These are phyloP conservation scores for Argopecten irradians DNA, from an alignment of 1,140 invertebrate species.

Conservation along the genomic window DNA sequence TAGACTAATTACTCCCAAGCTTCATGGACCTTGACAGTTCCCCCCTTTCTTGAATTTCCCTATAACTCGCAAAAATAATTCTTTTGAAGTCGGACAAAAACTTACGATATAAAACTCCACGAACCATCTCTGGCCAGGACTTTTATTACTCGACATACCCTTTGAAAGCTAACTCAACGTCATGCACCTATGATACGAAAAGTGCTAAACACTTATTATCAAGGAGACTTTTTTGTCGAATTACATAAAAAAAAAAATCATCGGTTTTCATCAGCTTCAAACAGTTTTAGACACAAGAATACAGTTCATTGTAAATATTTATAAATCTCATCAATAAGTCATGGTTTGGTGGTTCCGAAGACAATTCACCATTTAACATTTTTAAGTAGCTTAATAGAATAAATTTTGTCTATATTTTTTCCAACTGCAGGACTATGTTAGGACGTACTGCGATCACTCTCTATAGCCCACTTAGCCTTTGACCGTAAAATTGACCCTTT, in stretches of 20 bases:
- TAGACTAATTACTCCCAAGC: constrained; percentile 32
- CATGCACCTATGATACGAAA: constrained; percentile 6
- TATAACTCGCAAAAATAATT: not conserved
- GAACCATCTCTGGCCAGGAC: constrained; percentile 31
- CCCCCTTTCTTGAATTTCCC: not conserved
- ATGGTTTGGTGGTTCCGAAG: not conserved
- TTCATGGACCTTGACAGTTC: constrained; percentile 37
- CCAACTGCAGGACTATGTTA: no score
- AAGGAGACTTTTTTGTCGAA: not conserved
- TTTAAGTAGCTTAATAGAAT: not conserved
- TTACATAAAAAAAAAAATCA: not conserved
- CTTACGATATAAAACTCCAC: constrained; percentile 40
- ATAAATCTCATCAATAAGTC: constrained; percentile 34
- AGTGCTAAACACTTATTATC: not conserved
- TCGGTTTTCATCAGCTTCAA: not conserved
- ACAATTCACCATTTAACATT: not conserved
- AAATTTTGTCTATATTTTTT: not conserved
- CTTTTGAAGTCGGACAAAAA: constrained; percentile 25
- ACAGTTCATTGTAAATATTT: constrained; percentile 35
- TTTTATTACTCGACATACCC: constrained; percentile 39
- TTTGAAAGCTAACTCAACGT: constrained; percentile 18
- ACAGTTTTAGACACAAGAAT: constrained; percentile 30
- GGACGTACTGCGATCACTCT: no score
- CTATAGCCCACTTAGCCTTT: constrained; percentile 25
- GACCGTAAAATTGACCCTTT: constrained; percentile 27